Evolutionary conservation across 2,888 invertebrate genomes (phyloP).

Genomic region (Tenthredo distinguenda): DNA sequence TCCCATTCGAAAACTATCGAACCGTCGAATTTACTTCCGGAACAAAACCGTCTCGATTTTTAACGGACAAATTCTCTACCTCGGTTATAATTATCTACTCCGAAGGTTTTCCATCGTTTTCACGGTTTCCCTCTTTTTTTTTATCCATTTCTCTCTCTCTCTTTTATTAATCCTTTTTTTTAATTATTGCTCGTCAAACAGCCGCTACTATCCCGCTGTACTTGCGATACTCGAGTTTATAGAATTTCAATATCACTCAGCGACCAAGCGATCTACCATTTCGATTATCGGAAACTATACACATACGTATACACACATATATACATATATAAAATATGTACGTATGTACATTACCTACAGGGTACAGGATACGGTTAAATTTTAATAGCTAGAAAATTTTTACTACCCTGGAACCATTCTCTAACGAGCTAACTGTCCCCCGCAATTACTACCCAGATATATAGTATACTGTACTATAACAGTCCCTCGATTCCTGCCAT

Average conservation of each 20-base stretch:
- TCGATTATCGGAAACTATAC: neutral
- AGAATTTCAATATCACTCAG: constrained; percentile 32
- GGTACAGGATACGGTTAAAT: neutral
- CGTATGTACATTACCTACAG: neutral
- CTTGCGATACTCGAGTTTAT: neutral
- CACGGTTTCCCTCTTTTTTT: neutral
- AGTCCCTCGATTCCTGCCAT: neutral
- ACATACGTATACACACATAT: neutral
- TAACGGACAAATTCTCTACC: neutral
- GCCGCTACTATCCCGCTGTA: neutral
- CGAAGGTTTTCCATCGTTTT: neutral
- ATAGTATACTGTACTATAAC: neutral
- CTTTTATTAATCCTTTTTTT: neutral
- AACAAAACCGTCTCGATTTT: constrained; percentile 11
- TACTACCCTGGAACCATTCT: neutral
- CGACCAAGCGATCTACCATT: neutral
- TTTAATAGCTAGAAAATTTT: neutral
- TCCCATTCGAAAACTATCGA: neutral
- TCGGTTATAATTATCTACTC: neutral
- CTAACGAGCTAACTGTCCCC: constrained; percentile 7
- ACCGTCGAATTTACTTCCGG: neutral
- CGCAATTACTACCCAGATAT: neutral
- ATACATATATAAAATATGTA: neutral
- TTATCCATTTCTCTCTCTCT: neutral
- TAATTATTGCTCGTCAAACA: neutral